Conservation (phyloP, 92 coral and sea anemone species). For the Desmophyllum pertusum region DNA sequence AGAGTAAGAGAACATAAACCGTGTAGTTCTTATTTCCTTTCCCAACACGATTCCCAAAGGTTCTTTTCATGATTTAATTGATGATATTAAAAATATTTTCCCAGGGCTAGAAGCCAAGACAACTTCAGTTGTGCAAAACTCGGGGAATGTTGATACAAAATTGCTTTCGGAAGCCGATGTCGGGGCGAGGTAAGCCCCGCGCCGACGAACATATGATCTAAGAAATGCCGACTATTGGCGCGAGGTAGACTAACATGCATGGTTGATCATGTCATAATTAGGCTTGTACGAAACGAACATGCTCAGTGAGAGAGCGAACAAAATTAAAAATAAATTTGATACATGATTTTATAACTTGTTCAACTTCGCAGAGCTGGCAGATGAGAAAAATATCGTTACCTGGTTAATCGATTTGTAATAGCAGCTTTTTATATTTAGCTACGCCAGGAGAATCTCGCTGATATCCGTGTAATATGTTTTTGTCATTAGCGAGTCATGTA, state of each 20-base stretch:
- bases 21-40: neutral
- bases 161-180: constrained; percentile 27
- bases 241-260: neutral
- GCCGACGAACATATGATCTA: constrained; percentile 20
- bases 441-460: constrained; percentile 17
- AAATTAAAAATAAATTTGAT: neutral
- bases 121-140: neutral
- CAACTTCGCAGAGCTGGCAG: neutral
- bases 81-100: neutral
- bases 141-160: neutral
- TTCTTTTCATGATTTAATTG: neutral
- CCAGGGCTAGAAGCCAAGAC: neutral
- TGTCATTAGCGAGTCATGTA: constrained; percentile 5
- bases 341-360: neutral
- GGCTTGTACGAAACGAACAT: neutral
- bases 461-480: constrained; percentile 17
- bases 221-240: neutral
- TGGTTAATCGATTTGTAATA: constrained; percentile 41
- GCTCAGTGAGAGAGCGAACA: neutral
- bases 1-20: neutral
- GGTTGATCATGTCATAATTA: neutral
- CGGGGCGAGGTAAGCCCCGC: neutral
- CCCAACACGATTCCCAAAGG: neutral
- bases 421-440: constrained; percentile 20
- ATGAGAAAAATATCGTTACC: constrained; percentile 16